Conservation (phyloP, 2,888 invertebrate genomes). For the Baronia brevicornis region DNA sequence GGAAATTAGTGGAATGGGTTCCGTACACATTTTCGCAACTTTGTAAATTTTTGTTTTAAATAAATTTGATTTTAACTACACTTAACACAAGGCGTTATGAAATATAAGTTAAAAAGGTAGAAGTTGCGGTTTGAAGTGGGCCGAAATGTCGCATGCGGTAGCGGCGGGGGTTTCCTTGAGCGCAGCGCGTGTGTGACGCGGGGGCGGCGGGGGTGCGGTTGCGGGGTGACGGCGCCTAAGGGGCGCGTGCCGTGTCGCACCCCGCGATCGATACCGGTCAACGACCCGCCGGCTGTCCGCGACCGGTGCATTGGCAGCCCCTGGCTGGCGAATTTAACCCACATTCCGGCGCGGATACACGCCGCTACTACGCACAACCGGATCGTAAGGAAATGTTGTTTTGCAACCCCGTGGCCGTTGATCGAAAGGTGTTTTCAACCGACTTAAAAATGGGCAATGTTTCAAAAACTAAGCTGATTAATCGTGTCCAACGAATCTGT, state of each 20-base stretch:
- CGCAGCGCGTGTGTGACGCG: slow-evolving; percentile 36
- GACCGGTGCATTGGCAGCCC: slow-evolving; percentile 61
- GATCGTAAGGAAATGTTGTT: slow-evolving; percentile 8
- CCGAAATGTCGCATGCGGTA: slow-evolving; percentile 68
- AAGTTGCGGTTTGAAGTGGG: slow-evolving; percentile 31
- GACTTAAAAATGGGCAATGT: too few relatives aligned
- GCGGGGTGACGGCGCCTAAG: slow-evolving; percentile 46
- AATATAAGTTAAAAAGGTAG: slow-evolving; percentile 7
- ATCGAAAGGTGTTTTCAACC: too few relatives aligned
- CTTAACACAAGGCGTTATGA: too few relatives aligned
- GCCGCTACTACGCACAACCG: slow-evolving; percentile 53
- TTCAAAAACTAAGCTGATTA: too few relatives aligned
- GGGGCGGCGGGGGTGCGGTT: slow-evolving; percentile 27
- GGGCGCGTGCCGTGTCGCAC: slow-evolving; percentile 52
- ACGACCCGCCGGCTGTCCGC: slow-evolving; percentile 61
- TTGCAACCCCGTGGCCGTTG: slow-evolving; percentile 4
- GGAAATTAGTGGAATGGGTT: too few relatives aligned
- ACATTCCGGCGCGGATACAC: slow-evolving; percentile 40
- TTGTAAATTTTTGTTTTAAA: too few relatives aligned
- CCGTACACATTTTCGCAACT: too few relatives aligned
- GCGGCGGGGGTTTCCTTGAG: slow-evolving; percentile 52
- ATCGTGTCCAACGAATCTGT: too few relatives aligned
- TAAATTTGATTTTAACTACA: too few relatives aligned
- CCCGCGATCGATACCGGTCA: slow-evolving; percentile 71
- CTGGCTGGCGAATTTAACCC: slow-evolving; percentile 50